Evolutionary conservation across 2,113 vertebrate genomes (phyloP).

Genomic region (Chloroceryle aenea): DNA sequence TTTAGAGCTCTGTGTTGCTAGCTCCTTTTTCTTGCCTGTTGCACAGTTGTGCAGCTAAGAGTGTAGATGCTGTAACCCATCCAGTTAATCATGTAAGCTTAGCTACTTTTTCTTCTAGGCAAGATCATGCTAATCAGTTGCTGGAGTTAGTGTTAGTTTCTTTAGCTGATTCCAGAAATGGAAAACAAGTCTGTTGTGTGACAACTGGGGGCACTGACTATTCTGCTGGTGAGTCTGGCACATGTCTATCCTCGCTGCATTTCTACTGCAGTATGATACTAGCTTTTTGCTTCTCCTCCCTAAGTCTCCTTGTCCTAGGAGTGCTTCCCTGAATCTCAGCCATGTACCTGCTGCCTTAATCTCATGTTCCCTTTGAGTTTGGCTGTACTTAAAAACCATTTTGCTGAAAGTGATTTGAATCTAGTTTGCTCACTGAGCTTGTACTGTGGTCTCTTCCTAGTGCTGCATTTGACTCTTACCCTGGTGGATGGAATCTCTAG

Average conservation of each 20-base stretch:
- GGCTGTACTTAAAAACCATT: neutral
- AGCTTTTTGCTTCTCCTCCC: neutral
- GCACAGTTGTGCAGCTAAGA: neutral
- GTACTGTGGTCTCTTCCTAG: neutral
- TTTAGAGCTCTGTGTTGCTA: neutral
- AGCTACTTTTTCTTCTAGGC: neutral
- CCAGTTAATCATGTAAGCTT: neutral
- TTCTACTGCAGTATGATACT: neutral
- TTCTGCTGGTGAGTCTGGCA: neutral
- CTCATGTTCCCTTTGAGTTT: neutral
- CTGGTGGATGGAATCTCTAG: neutral
- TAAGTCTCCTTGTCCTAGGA: neutral
- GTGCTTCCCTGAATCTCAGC: neutral
- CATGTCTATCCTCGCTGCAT: neutral
- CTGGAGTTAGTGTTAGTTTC: neutral
- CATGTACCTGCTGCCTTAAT: neutral
- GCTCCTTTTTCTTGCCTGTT: neutral
- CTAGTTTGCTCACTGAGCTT: neutral
- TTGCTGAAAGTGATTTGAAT: neutral
- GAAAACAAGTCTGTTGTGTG: neutral
- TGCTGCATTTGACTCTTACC: neutral
- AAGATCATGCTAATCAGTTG: neutral
- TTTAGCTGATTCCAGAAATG: neutral
- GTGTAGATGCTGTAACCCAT: neutral
- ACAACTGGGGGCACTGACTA: neutral